Evolutionary conservation across 2,797 vertebrate genomes (phyloP), one percentile per base, ranked within the genome.

Genomic region (Betta splendens): DNA sequence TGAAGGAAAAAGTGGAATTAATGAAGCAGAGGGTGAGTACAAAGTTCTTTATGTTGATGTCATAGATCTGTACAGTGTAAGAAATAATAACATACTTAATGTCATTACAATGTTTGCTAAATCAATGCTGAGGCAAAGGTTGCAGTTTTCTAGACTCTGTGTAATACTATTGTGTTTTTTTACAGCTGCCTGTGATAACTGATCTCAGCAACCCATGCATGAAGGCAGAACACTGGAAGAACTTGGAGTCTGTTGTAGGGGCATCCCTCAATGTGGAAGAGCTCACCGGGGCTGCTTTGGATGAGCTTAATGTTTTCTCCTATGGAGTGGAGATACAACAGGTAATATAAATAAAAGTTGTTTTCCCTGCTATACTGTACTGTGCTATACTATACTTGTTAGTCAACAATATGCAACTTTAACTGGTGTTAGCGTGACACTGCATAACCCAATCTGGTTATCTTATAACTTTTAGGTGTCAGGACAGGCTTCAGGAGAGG

Each of bases 401-500:
- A n/a, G n/a, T n/a, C n/a, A n/a, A n/a, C n/a, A n/a, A n/a, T n/a
- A n/a, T n/a, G n/a, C n/a, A n/a, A n/a, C n/a, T n/a, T n/a, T n/a
- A n/a, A n/a, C n/a, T n/a, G n/a, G n/a, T n/a, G n/a, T n/a, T n/a
- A n/a, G n/a, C n/a, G n/a, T n/a, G n/a, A n/a, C n/a, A n/a, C n/a
- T n/a, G n/a, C n/a, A n/a, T n/a, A n/a, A n/a, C n/a, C n/a, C n/a
- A n/a, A n/a, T n/a, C n/a, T n/a, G n/a, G n/a, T n/a, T n/a, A n/a
- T n/a, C 15, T 17, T 18, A 65, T 43, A 35, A 35, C 43, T 52
- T 79, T 54, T 25, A 92, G 92, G 80, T 95, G 68, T 94, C 94
- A 63, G 93, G 92, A 31, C 92, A 93, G 73, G 92, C 92, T 13
- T 93, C 93, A 33, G 93, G 92, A 78, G 94, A 95, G 85, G 89